These are phyloP conservation scores for Jaculus jaculus DNA, from an alignment of 2,113 vertebrate species.

Conservation along the genomic window DNA sequence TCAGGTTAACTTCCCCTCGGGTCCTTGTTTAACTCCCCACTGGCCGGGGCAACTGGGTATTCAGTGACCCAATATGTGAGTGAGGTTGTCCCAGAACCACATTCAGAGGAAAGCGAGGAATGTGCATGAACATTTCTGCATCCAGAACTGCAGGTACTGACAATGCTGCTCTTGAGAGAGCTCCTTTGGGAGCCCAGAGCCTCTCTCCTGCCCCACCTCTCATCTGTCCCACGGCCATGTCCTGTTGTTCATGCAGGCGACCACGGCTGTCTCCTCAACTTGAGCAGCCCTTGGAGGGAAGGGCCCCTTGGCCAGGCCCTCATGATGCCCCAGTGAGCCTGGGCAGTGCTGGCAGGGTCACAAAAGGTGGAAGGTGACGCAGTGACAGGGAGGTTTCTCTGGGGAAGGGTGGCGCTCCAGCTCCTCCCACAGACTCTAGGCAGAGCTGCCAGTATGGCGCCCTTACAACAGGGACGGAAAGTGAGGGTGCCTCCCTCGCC, in stretches of 20 bases:
- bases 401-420: not conserved
- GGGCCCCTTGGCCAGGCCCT: not conserved
- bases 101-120: not conserved
- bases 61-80: fast-evolving
- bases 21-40: too few relatives aligned
- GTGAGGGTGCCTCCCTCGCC: too few relatives aligned
- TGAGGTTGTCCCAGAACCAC: not conserved
- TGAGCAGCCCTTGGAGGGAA: not conserved
- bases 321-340: not conserved
- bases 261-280: not conserved
- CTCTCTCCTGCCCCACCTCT: not conserved
- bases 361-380: not conserved
- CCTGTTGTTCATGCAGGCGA: not conserved
- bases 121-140: not conserved
- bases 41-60: too few relatives aligned
- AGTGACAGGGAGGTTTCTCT: not conserved
- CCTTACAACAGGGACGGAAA: too few relatives aligned
- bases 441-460: too few relatives aligned
- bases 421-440: not conserved
- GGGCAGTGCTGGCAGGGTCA: not conserved
- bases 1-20: too few relatives aligned
- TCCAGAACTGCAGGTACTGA: not conserved
- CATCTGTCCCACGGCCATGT: not conserved
- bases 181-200: not conserved
- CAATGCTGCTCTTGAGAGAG: not conserved